phyloP scores from a whole-genome alignment of 2,113 vertebrate genomes.

The Myrmecophaga tridactyla region DNA sequence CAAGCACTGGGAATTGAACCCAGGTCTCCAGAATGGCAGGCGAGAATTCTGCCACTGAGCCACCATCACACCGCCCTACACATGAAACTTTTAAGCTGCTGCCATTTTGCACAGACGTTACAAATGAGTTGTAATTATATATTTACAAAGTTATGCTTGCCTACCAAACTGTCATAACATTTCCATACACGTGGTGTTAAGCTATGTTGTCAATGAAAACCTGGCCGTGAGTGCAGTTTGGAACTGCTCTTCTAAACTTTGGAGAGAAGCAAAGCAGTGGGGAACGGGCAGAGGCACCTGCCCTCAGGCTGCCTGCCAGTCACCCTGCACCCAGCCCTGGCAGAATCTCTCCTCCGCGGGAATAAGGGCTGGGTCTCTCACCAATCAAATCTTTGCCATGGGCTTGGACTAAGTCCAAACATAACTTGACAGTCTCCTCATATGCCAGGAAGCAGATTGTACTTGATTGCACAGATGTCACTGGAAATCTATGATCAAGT shows the following conservation, averaged over 20 bases:
- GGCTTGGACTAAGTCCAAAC: not conserved
- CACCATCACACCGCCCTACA: too few relatives aligned
- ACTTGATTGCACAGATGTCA: not conserved
- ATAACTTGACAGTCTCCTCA: not conserved
- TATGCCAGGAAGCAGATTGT: not conserved
- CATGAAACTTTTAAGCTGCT: not conserved
- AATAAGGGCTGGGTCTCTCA: not conserved
- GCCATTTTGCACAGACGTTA: not conserved
- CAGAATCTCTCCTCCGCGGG: not conserved
- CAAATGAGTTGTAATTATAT: not conserved
- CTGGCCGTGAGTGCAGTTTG: not conserved
- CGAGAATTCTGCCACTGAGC: too few relatives aligned
- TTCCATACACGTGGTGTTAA: too few relatives aligned
- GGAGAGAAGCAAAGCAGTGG: not conserved
- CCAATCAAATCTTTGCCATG: not conserved
- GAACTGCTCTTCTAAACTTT: not conserved
- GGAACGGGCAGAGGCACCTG: fast-evolving
- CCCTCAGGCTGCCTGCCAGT: not conserved
- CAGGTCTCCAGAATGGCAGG: too few relatives aligned
- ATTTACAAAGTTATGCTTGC: not conserved
- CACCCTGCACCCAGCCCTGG: not conserved
- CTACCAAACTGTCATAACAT: not conserved
- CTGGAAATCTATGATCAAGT: not conserved
- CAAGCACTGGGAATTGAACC: too few relatives aligned
- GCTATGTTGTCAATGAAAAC: not conserved